Conservation (phyloP, 2,113 vertebrate species). For the Martes martes region DNA sequence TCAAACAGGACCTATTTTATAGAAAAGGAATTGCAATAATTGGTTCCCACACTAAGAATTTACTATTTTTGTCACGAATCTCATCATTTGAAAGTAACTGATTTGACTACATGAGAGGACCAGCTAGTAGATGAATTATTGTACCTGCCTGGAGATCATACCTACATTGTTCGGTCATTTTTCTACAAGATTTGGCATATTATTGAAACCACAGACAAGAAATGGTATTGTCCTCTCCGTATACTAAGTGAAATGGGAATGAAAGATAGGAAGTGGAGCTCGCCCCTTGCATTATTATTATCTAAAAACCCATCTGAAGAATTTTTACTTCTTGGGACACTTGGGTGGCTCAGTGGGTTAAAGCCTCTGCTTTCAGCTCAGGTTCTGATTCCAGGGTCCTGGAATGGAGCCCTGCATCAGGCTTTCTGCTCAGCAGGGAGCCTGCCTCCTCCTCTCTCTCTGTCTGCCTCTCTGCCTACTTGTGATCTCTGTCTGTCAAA, state of each 20-base stretch:
- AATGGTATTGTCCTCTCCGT: not conserved
- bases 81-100: not conserved
- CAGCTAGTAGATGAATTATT: not conserved
- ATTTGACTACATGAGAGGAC: not conserved
- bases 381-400: too few species aligned
- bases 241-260: not conserved
- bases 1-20: not conserved
- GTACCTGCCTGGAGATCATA: not conserved
- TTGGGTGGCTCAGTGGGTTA: too few species aligned
- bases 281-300: fast-evolving
- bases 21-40: not conserved
- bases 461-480: too few species aligned
- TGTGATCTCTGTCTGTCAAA: too few species aligned
- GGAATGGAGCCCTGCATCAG: too few species aligned
- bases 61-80: not conserved
- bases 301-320: not conserved
- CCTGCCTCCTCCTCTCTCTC: too few species aligned
- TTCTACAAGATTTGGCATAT: not conserved
- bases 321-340: not conserved
- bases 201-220: not conserved
- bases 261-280: not conserved
- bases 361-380: too few species aligned
- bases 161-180: not conserved
- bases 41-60: not conserved
- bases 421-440: too few species aligned